Evolutionary conservation across 2,888 invertebrate genomes (phyloP).

Genomic region (Oscheius sp.): DNA sequence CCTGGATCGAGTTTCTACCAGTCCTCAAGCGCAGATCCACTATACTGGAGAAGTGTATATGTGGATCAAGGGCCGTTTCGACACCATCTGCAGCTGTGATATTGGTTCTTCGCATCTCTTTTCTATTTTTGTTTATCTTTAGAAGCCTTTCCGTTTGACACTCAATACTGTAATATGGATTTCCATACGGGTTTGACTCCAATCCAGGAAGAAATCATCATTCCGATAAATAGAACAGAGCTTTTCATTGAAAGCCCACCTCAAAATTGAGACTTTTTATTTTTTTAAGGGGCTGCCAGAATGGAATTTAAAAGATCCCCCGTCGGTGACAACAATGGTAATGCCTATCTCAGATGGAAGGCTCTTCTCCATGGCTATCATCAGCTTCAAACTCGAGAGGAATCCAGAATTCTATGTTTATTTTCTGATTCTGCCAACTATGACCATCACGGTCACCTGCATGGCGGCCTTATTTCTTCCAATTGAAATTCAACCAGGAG

Average conservation of each 20-base stretch:
- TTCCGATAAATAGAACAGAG: background rate
- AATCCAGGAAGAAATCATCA: background rate
- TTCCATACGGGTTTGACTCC: slow-evolving; percentile 16
- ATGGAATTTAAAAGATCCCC: background rate
- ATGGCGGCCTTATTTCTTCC: slow-evolving; percentile 18
- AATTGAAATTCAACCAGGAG: slow-evolving; percentile 12
- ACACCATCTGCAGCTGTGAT: slow-evolving; percentile 16
- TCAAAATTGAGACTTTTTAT: background rate
- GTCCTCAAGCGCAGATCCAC: slow-evolving; percentile 5
- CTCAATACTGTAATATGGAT: slow-evolving; percentile 15
- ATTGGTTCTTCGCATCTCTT: background rate
- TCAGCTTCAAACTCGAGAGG: slow-evolving; percentile 3
- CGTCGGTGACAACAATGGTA: background rate
- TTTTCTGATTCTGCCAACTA: slow-evolving; percentile 18
- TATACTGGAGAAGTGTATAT: slow-evolving; percentile 5
- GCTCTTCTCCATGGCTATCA: slow-evolving; percentile 11
- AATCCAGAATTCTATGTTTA: slow-evolving; percentile 21
- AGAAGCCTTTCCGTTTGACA: slow-evolving; percentile 17
- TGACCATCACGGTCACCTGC: slow-evolving; percentile 15
- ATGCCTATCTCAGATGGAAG: slow-evolving; percentile 1
- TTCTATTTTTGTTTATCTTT: no score
- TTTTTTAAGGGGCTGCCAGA: slow-evolving; percentile 24
- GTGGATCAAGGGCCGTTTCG: slow-evolving; percentile 13
- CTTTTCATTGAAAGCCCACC: slow-evolving; percentile 5
- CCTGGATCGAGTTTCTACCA: slow-evolving; percentile 6